These are phyloP conservation scores for Neoarius graeffei DNA, from an alignment of 2,113 vertebrate species.

Conservation along the genomic window DNA sequence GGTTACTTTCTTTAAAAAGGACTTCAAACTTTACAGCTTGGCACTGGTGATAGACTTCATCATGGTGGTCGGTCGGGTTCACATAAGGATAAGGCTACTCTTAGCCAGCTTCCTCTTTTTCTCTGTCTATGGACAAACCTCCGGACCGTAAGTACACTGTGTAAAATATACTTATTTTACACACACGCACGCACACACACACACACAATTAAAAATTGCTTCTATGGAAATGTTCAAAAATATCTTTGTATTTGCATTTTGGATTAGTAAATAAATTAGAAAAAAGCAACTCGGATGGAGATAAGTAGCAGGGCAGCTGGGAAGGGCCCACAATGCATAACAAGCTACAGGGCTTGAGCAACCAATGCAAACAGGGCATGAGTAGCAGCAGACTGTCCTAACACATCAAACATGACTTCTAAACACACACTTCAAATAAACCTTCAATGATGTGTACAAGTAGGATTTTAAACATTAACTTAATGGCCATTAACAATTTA, in stretches of 20 bases:
- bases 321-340: neutral
- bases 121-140: slow-evolving; percentile 26
- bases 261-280: neutral
- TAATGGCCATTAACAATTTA: neutral
- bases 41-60: slow-evolving; percentile 23
- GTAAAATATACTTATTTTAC: neutral
- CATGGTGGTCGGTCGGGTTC: slow-evolving; percentile 59
- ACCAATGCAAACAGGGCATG: neutral
- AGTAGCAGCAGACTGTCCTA: neutral
- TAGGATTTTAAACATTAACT: neutral
- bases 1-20: slow-evolving; percentile 18
- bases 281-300: neutral
- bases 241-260: neutral
- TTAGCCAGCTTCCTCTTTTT: slow-evolving; percentile 54
- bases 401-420: neutral
- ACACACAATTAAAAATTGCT: neutral
- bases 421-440: neutral
- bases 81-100: slow-evolving; percentile 53
- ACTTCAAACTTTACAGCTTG: neutral
- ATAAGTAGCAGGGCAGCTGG: neutral
- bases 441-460: neutral
- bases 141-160: slow-evolving; percentile 62
- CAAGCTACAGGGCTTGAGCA: neutral
- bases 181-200: too few relatives aligned
- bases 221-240: neutral